phyloP scores from a whole-genome alignment of 1,140 invertebrate genomes.

The Luehdorfia chinensis region DNA sequence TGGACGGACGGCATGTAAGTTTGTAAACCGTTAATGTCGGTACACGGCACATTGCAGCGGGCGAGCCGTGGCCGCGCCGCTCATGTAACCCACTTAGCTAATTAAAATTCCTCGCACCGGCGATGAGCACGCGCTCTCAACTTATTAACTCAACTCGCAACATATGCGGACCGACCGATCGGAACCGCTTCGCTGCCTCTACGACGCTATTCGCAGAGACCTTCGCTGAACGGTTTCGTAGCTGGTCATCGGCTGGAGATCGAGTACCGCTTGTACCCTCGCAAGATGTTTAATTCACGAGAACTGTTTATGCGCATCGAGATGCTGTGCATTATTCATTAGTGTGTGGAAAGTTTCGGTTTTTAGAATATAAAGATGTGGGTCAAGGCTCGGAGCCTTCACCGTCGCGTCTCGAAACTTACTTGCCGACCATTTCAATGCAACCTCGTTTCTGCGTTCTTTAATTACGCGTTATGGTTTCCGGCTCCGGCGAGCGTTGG shows the following conservation, averaged over 20 bases:
- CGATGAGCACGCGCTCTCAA: slow-evolving; percentile 39
- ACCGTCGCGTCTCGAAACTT: slow-evolving; percentile 18
- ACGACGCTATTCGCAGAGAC: neutral
- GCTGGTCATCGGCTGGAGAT: too few relatives aligned
- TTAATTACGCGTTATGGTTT: too few relatives aligned
- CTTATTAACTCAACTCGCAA: slow-evolving; percentile 27
- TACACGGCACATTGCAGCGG: too few relatives aligned
- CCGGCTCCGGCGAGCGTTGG: slow-evolving; percentile 8
- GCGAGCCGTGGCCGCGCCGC: too few relatives aligned
- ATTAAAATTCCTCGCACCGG: slow-evolving; percentile 51
- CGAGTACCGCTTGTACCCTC: neutral
- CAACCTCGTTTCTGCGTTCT: slow-evolving; percentile 48
- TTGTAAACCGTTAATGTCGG: too few relatives aligned
- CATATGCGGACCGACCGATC: neutral
- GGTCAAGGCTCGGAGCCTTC: slow-evolving; percentile 44
- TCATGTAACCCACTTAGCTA: slow-evolving; percentile 45
- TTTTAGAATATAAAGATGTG: slow-evolving; percentile 57
- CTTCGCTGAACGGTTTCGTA: too few relatives aligned
- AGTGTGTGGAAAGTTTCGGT: slow-evolving; percentile 52
- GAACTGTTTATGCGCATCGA: slow-evolving; percentile 22
- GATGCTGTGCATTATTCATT: slow-evolving; percentile 48
- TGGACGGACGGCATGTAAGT: too few relatives aligned
- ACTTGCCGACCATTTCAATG: slow-evolving; percentile 43
- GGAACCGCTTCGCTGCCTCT: neutral
- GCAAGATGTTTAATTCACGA: slow-evolving; percentile 33